Conservation (phyloP, 2,797 vertebrate genomes). For the Sebastes ruberrimus region DNA sequence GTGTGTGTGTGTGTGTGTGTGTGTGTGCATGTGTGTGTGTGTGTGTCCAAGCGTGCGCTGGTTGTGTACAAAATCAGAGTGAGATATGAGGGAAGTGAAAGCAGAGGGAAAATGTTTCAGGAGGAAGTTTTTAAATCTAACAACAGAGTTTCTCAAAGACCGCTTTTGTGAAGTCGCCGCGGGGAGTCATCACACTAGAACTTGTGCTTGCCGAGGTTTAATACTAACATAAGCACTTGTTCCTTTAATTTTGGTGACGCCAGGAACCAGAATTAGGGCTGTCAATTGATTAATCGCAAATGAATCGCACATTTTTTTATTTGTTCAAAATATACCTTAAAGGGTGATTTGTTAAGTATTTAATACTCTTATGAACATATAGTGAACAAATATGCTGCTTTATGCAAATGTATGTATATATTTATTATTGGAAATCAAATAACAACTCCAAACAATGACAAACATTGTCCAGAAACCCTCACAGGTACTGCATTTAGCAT, state of each 20-base stretch:
- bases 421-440: too few relatives aligned
- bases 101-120: background rate
- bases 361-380: too few relatives aligned
- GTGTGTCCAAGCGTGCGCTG: background rate
- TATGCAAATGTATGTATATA: too few relatives aligned
- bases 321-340: too few relatives aligned
- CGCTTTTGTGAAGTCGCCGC: rapidly evolving
- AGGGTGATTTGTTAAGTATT: too few relatives aligned
- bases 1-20: background rate
- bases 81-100: background rate
- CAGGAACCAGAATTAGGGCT: too few relatives aligned
- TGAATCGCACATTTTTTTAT: too few relatives aligned
- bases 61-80: background rate
- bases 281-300: too few relatives aligned
- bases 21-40: background rate
- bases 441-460: too few relatives aligned
- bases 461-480: too few relatives aligned
- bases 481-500: too few relatives aligned
- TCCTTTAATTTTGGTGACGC: background rate
- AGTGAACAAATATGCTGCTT: too few relatives aligned
- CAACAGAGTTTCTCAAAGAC: background rate
- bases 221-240: background rate
- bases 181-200: background rate
- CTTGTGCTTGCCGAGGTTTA: background rate
- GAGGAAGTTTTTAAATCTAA: background rate